A percentile compares a stretch with the other conserved stretches of the same genome.
These are phyloP conservation scores for Spinibarbus caldwelli DNA, from an alignment of 2,797 vertebrate species.

Conservation along the genomic window DNA sequence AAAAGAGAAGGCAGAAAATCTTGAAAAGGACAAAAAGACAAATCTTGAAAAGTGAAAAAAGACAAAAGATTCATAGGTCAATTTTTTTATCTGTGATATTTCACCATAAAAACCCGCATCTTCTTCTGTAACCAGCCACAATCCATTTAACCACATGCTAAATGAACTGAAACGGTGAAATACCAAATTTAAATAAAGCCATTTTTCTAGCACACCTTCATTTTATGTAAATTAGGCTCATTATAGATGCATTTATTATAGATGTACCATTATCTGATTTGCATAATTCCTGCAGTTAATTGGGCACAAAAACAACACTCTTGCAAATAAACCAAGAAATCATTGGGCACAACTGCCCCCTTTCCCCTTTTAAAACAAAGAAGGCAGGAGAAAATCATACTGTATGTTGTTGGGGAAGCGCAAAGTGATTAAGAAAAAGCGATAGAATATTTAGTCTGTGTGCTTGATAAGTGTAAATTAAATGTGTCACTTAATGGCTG, in stretches of 20 bases:
- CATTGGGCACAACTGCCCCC: not conserved
- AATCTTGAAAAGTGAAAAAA: no score
- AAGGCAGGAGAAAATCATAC: not conserved
- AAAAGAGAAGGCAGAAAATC: not conserved
- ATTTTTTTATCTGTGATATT: slow-evolving; percentile 3
- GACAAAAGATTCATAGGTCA: not conserved
- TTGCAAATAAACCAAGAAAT: not conserved
- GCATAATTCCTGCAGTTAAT: not conserved
- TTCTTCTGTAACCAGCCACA: not conserved
- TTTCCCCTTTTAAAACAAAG: not conserved
- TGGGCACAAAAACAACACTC: not conserved
- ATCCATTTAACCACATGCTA: not conserved
- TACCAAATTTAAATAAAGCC: not conserved
- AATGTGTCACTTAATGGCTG: not conserved
- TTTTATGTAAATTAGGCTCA: slow-evolving; percentile 10
- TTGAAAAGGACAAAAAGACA: not conserved
- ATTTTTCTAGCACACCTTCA: not conserved
- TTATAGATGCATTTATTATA: slow-evolving; percentile 6
- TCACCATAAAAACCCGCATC: not conserved
- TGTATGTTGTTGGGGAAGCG: not conserved
- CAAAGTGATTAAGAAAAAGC: not conserved
- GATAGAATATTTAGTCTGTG: not conserved
- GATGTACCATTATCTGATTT: not conserved
- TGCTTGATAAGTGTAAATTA: not conserved
- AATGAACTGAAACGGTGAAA: not conserved